phyloP scores from a whole-genome alignment of 2,888 invertebrate genomes.

The Trichopoda pennipes region DNA sequence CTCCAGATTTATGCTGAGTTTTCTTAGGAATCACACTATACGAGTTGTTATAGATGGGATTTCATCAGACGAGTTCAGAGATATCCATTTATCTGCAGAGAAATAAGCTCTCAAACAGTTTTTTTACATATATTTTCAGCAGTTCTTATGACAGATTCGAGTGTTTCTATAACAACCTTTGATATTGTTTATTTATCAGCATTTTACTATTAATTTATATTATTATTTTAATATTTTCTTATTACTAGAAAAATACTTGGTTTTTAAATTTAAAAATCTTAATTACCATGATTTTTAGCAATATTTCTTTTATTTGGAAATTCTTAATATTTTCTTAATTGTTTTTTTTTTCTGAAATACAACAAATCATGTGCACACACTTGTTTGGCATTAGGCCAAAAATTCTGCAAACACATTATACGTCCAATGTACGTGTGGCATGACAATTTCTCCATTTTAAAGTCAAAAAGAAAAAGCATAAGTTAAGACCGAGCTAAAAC shows the following conservation, averaged over 20 bases:
- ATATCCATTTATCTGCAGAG: too few species aligned
- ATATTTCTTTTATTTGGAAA: conserved; percentile 9
- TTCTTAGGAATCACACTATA: too few species aligned
- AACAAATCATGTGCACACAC: conserved; percentile 60
- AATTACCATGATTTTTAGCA: not conserved
- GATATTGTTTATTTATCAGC: too few species aligned
- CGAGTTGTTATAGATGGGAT: too few species aligned
- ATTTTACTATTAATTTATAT: too few species aligned
- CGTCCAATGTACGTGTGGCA: conserved; percentile 63
- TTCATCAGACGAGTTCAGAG: too few species aligned
- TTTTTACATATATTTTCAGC: too few species aligned
- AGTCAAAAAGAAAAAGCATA: conserved; percentile 16
- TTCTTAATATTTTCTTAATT: conserved; percentile 42
- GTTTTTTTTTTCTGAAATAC: conserved; percentile 37
- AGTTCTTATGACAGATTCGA: too few species aligned
- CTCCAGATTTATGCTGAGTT: too few species aligned
- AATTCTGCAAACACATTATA: conserved; percentile 51
- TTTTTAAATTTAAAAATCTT: not conserved
- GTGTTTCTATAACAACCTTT: too few species aligned
- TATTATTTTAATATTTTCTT: too few species aligned
- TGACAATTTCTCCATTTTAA: conserved; percentile 53
- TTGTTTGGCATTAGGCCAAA: conserved; percentile 65
- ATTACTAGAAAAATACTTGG: not conserved
- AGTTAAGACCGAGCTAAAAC: conserved; percentile 18
- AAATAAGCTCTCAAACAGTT: too few species aligned